Conservation (phyloP, 1,140 invertebrate genomes). For the Heliconius nattereri region DNA sequence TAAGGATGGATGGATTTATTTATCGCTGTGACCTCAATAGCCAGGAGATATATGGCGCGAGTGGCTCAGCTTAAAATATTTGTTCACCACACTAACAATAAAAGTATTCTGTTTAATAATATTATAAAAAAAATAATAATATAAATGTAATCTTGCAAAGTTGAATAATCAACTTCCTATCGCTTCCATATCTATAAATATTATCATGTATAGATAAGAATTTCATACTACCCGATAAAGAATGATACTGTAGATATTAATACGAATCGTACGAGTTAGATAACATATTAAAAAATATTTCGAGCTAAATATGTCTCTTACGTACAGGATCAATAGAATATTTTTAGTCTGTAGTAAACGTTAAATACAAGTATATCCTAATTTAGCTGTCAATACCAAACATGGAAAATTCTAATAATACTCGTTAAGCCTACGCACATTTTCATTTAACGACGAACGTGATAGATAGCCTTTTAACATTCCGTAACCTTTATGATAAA, state of each 20-base stretch:
- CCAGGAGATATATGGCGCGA: conserved; percentile 5
- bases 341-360: not conserved
- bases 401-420: not conserved
- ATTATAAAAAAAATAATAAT: not conserved
- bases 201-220: not conserved
- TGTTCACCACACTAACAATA: not conserved
- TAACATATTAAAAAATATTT: not conserved
- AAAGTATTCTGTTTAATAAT: not conserved
- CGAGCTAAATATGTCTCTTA: not conserved
- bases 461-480: conserved; percentile 8
- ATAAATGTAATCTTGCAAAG: not conserved
- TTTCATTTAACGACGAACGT: not conserved
- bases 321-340: not conserved
- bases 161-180: conserved; percentile 4
- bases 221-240: not conserved
- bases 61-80: not conserved
- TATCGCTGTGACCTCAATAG: conserved; percentile 49
- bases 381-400: not conserved
- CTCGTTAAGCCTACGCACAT: conserved; percentile 7
- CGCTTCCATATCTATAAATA: not conserved
- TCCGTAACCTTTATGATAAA: conserved; percentile 4
- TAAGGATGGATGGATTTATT: conserved; percentile 64
- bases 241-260: not conserved
- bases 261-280: not conserved
- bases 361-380: not conserved